Percentiles rank a stretch among this genome's conserved stretches.
These are phyloP conservation scores for Lochmaea capreae DNA, from an alignment of 2,888 invertebrate genomes.

Conservation along the genomic window DNA sequence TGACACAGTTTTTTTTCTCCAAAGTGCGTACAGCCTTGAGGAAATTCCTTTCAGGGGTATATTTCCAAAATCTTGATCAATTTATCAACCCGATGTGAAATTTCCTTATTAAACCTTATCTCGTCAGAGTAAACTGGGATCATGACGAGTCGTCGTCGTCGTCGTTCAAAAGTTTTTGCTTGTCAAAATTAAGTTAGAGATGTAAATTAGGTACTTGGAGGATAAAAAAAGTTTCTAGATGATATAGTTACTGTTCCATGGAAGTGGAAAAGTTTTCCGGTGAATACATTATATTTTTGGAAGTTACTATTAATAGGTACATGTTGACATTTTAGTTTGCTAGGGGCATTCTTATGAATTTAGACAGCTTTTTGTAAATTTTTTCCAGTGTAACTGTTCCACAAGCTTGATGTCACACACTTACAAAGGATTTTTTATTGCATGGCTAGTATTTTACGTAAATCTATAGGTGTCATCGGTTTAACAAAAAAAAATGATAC, in stretches of 20 bases:
- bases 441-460: too few species aligned
- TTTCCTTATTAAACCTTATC: conserved; percentile 36
- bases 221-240: conserved; percentile 22
- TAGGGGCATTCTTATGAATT: too few species aligned
- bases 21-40: conserved; percentile 4
- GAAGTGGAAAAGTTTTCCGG: neutral
- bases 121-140: conserved; percentile 18
- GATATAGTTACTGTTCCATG: neutral
- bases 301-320: too few species aligned
- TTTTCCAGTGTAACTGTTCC: too few species aligned
- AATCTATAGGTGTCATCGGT: too few species aligned
- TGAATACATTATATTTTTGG: too few species aligned
- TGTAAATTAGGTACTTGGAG: conserved; percentile 31
- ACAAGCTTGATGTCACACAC: too few species aligned
- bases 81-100: conserved; percentile 32
- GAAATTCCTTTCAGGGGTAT: neutral
- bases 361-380: too few species aligned
- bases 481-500: too few species aligned
- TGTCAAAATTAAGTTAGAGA: conserved; percentile 28
- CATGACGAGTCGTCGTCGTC: conserved; percentile 23
- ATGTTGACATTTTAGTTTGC: too few species aligned
- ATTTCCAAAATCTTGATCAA: conserved; percentile 25
- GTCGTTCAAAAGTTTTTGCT: conserved; percentile 25
- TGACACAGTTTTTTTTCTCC: conserved; percentile 17
- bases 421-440: too few species aligned